Evolutionary conservation across 2,113 vertebrate species (phyloP).

Genomic region (Malurus cyaneus): DNA sequence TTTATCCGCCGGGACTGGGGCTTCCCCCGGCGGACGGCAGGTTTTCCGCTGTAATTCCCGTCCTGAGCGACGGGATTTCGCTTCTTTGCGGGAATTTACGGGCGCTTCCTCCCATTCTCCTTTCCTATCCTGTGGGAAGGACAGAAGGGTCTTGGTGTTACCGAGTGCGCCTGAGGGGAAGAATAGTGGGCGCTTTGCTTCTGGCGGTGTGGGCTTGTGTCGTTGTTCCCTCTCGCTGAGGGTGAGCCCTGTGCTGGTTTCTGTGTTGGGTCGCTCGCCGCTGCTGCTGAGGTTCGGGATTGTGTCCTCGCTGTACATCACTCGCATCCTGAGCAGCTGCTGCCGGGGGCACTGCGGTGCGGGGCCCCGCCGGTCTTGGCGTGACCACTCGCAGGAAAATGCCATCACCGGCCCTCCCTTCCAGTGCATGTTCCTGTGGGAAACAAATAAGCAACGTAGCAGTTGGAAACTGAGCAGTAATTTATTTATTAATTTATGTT

Average conservation of each 20-base stretch:
- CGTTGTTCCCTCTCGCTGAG: rapidly evolving
- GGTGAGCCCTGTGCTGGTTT: not conserved
- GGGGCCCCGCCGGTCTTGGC: not conserved
- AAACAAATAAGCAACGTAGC: not conserved
- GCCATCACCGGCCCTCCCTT: not conserved
- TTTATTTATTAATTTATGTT: not conserved
- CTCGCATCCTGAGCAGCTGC: not conserved
- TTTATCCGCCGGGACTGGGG: not conserved
- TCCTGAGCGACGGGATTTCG: not conserved
- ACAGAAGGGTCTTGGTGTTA: not conserved
- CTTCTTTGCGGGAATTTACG: not conserved
- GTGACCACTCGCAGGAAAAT: not conserved
- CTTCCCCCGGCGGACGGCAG: not conserved
- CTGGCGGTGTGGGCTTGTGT: not conserved
- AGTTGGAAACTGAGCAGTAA: not conserved
- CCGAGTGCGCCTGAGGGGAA: rapidly evolving
- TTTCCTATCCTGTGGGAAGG: not conserved
- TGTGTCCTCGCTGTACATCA: rapidly evolving
- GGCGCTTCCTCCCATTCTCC: rapidly evolving
- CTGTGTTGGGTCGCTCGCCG: not conserved
- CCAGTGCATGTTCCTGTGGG: not conserved
- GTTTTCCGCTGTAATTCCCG: not conserved
- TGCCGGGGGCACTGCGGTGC: not conserved
- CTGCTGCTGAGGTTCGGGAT: not conserved
- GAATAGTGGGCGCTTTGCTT: not conserved